Base-by-base conservation (phyloP, 2,113 vertebrate genomes). In the Antennarius striatus region DNA sequence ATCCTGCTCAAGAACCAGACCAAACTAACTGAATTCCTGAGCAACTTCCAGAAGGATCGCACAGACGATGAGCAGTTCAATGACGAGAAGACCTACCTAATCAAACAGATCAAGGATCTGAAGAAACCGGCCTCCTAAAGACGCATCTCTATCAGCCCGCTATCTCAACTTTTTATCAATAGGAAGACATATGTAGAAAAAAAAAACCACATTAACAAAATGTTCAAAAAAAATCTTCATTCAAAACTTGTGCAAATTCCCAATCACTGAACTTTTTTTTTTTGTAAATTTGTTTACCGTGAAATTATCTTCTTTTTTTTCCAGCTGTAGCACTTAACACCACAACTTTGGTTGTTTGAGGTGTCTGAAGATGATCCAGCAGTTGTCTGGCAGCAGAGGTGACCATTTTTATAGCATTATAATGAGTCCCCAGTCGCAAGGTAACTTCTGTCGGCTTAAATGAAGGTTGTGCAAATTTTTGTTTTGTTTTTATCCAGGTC, bases 61-160 rank as follows among this genome's bases (percentile, higher is more conserved):
- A 94, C 95, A 39, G 96, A 98, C 75, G 96, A 98, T 14, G 96
- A 98, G 92, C 96, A 98, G 84, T 99, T 98, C 91, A 96, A 96
- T 49, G 96, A 98, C n/a, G 96, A 98, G 94, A 98, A 99, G 93
- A 98, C 95, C 81, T 98, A 98, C 91, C 90, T 98, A 92, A 96
- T 98, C 85, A 98, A 98, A 94, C 96, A 98, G 93, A 99, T 99
- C 94, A 91, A 95, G 90, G 96, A 99, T 93, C 94, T 98, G 93
- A 99, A 98, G 92, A 96, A 95, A 90, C 94, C 96, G 29, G 92
- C 94, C 50, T 95, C 96, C 83, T 96, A 96, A 91, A 90, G 68
- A 45, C 75, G 72, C 70, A 22, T n/a, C 73, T 40, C 12, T 36
- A 28, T 14, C 59, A 16, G 40, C 50, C 69, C 79, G 56, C 43